Percentiles rank a stretch among this genome's conserved stretches.
Conservation (phyloP, 2,888 invertebrate genomes). For the Orthosia gothica region DNA sequence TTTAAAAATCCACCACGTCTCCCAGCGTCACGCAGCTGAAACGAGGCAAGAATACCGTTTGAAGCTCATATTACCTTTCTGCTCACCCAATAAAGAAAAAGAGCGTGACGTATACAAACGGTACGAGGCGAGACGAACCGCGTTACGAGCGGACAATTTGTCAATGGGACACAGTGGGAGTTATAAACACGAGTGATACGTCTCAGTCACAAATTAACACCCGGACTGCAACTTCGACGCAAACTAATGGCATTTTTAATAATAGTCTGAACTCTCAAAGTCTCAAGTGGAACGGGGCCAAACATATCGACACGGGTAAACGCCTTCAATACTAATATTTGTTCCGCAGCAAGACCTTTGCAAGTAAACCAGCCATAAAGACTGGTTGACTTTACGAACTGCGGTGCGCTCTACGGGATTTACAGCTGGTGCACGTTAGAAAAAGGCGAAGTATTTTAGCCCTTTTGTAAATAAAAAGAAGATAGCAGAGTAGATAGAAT, state of each 20-base stretch:
- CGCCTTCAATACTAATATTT: conserved; percentile 57
- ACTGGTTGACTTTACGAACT: conserved; percentile 52
- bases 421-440: conserved; percentile 41
- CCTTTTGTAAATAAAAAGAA: conserved; percentile 32
- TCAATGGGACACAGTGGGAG: conserved; percentile 69
- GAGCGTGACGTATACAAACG: conserved; percentile 65
- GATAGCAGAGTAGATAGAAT: too few species aligned
- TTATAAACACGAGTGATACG: conserved; percentile 65
- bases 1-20: conserved; percentile 47
- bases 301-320: conserved; percentile 53
- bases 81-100: conserved; percentile 64
- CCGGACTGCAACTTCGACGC: conserved; percentile 47
- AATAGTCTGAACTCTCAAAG: conserved; percentile 43
- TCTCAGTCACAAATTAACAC: conserved; percentile 65
- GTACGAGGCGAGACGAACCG: conserved; percentile 62
- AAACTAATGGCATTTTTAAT: conserved; percentile 63
- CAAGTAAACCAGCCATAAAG: conserved; percentile 57
- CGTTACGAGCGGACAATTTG: conserved; percentile 69
- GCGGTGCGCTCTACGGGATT: conserved; percentile 43
- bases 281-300: conserved; percentile 44
- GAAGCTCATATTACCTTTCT: conserved; percentile 61
- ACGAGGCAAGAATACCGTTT: conserved; percentile 61
- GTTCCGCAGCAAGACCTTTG: conserved; percentile 56
- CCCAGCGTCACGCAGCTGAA: conserved; percentile 45
- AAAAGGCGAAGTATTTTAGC: conserved; percentile 38